Base-by-base conservation (phyloP, 2,888 invertebrate genomes). In the Lamellibrachia columna region DNA sequence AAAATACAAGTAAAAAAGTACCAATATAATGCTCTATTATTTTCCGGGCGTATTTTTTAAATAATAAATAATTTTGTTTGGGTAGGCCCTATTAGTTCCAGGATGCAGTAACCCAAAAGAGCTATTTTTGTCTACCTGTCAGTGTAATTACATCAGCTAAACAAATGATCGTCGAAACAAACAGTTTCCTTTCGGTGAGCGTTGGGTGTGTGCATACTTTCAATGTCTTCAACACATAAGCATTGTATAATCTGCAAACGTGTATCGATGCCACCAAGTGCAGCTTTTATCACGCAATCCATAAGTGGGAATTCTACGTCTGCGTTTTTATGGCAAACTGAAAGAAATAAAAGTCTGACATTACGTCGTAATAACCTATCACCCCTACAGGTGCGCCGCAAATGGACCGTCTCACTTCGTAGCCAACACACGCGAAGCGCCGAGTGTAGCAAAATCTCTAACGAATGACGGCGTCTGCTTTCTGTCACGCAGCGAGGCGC, bases 331-430 rank as follows among this genome's bases (percentile, higher is more conserved):
- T 75, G 3, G 75, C 75, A 75, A 75, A 75, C 75, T 0, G 6
- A 75, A 75, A 22, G 75, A 75, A 75, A 75, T 22, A 75, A 75
- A 11, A n/a, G 40, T 40, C n/a, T 15, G 15, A 75, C n/a, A 75
- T 75, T 75, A n/a, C 75, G 75, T 75, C 75, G 75, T 75, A 75
- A 75, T 75, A 75, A 75, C 75, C 75, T 75, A 75, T 22, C 75
- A 75, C 75, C 75, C 75, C 75, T 75, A n/a, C 75, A 75, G 22
- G 75, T 75, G 22, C n/a, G 75, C 4, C n/a, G 75, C 2, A 22
- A 75, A 75, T 75, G 75, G 75, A 75, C 75, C 75, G 75, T 75
- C 75, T 75, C 75, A 75, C n/a, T 75, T 15, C 15, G 60, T 60
- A 9, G 9, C 40, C 40, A 40, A 40, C 40, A 40, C 40, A 40